Evolutionary conservation across 2,797 vertebrate species (phyloP).

Genomic region (Gastrophryne carolinensis): DNA sequence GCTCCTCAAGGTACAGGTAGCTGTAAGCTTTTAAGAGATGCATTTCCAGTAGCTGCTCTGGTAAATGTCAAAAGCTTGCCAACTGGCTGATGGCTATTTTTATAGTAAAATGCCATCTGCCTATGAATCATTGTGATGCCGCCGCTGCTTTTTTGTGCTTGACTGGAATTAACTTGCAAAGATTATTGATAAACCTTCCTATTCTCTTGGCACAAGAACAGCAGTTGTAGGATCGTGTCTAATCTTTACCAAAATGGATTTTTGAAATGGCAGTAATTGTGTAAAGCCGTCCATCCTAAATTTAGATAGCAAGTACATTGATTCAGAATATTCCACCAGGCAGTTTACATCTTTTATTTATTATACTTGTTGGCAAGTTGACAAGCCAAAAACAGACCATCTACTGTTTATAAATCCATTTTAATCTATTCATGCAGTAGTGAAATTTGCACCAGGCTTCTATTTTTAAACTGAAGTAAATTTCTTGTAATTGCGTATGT

Average conservation of each 20-base stretch:
- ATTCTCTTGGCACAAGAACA: background rate
- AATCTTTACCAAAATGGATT: slow-evolving; percentile 23
- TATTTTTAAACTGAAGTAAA: background rate
- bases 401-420: slow-evolving; percentile 40
- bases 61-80: background rate
- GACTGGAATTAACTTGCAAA: background rate
- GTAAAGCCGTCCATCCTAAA: background rate
- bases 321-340: too few relatives aligned
- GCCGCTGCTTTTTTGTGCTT: background rate
- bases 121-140: background rate
- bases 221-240: background rate
- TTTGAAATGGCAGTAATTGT: background rate
- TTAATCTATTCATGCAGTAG: background rate
- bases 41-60: background rate
- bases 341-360: background rate
- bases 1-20: background rate
- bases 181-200: background rate
- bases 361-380: too few relatives aligned
- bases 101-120: background rate
- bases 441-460: background rate
- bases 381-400: too few relatives aligned
- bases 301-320: too few relatives aligned
- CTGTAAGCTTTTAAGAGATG: background rate
- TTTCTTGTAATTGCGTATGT: too few relatives aligned
- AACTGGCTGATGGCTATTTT: background rate